These are phyloP conservation scores for Eristalis pertinax DNA, from an alignment of 2,888 invertebrate species.

Conservation along the genomic window DNA sequence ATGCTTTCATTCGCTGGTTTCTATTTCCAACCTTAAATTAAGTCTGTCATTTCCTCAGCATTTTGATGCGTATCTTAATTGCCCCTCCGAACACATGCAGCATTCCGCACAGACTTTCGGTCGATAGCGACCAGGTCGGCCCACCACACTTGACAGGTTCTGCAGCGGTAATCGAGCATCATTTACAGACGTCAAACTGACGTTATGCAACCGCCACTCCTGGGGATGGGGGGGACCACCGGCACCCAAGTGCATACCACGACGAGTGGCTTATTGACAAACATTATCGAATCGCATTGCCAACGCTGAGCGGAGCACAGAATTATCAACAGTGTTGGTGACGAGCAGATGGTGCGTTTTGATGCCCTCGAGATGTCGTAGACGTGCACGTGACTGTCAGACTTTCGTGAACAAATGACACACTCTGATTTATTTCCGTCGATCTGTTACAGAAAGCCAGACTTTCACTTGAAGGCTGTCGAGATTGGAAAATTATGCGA, in stretches of 20 bases:
- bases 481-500: conserved; percentile 32
- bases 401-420: not conserved
- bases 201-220: conserved; percentile 66
- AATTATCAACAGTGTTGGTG: conserved; percentile 39
- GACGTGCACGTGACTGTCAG: conserved; percentile 20
- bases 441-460: conserved; percentile 1
- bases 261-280: conserved; percentile 60
- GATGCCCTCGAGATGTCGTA: conserved; percentile 39
- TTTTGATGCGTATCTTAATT: conserved; percentile 30
- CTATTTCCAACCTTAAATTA: conserved; percentile 19
- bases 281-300: conserved; percentile 66
- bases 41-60: conserved; percentile 39
- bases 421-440: not conserved
- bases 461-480: conserved; percentile 36
- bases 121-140: not conserved
- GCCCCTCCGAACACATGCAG: not conserved
- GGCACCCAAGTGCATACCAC: conserved; percentile 41
- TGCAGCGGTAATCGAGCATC: conserved; percentile 8
- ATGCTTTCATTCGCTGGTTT: not conserved
- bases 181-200: conserved; percentile 33
- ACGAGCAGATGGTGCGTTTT: conserved; percentile 21
- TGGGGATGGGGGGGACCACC: conserved; percentile 2
- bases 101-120: not conserved
- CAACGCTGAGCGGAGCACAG: conserved; percentile 41
- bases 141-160: conserved; percentile 59